These are phyloP conservation scores for Ia io DNA, from an alignment of 2,113 vertebrate species.

Conservation along the genomic window DNA sequence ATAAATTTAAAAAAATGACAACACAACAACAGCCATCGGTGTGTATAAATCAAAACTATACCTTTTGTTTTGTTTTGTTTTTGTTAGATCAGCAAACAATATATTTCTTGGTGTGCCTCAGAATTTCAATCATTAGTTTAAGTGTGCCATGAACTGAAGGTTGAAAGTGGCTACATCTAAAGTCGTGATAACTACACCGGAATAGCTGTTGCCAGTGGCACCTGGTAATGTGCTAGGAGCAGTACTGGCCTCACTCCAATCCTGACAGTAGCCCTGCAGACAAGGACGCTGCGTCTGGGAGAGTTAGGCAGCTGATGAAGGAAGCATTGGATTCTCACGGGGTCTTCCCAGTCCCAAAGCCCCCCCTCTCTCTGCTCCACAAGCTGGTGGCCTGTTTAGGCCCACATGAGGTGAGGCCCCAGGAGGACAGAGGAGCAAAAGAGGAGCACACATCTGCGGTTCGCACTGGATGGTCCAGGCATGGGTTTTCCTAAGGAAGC, in stretches of 20 bases:
- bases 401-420: background rate
- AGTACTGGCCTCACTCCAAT: background rate
- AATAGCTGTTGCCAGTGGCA: background rate
- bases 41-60: background rate
- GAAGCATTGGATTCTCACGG: background rate
- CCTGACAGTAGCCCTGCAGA: background rate
- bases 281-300: background rate
- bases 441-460: slow-evolving; percentile 18
- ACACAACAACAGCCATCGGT: background rate
- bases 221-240: background rate
- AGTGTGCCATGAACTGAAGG: background rate
- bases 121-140: background rate
- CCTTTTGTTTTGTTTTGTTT: background rate
- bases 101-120: background rate
- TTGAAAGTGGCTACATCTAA: background rate
- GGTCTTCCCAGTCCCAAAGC: background rate
- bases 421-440: background rate
- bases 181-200: background rate
- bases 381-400: background rate
- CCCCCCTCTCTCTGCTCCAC: background rate
- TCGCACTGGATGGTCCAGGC: background rate
- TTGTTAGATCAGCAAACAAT: background rate
- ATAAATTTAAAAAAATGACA: background rate
- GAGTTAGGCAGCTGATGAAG: background rate
- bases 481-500: slow-evolving; percentile 58